phyloP scores from a whole-genome alignment of 2,888 invertebrate genomes.

The Caenorhabditis sp. region DNA sequence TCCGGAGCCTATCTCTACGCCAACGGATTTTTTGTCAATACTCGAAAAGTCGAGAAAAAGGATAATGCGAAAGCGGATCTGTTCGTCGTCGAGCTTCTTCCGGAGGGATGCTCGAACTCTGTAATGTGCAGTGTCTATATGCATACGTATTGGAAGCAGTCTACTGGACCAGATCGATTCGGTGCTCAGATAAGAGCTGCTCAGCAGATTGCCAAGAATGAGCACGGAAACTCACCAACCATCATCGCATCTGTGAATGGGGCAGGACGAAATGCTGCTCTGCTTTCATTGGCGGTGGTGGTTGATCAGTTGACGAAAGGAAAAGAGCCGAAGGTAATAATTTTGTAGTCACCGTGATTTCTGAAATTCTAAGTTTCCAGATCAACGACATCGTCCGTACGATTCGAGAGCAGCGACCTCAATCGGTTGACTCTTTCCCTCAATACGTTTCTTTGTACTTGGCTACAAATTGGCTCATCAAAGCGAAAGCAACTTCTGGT shows the following conservation, averaged over 20 bases:
- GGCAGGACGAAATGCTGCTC: constrained; percentile 54
- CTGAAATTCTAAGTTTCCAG: constrained; percentile 23
- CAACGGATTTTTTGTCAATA: constrained; percentile 61
- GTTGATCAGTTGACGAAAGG: constrained; percentile 42
- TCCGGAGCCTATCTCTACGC: constrained; percentile 53
- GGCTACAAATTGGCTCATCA: constrained; percentile 57
- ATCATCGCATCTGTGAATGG: constrained; percentile 46
- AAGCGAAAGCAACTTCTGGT: constrained; percentile 27
- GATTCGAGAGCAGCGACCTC: constrained; percentile 63
- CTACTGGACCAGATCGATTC: constrained; percentile 38
- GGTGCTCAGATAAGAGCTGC: constrained; percentile 26
- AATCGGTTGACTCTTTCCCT: constrained; percentile 45
- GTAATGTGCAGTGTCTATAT: constrained; percentile 51
- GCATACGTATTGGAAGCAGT: constrained; percentile 47
- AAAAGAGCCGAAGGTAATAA: constrained; percentile 61
- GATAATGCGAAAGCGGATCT: constrained; percentile 36
- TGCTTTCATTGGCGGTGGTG: constrained; percentile 46
- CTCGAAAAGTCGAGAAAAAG: constrained; percentile 55
- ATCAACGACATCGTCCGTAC: constrained; percentile 55
- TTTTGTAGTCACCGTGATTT: too few relatives aligned
- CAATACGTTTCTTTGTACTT: constrained; percentile 54
- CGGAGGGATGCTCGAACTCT: constrained; percentile 62
- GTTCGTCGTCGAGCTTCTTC: constrained; percentile 54
- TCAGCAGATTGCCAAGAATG: constrained; percentile 52
- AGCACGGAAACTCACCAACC: constrained; percentile 28